Evolutionary conservation across 2,113 vertebrate species (phyloP).

Genomic region (Chunga burmeisteri): DNA sequence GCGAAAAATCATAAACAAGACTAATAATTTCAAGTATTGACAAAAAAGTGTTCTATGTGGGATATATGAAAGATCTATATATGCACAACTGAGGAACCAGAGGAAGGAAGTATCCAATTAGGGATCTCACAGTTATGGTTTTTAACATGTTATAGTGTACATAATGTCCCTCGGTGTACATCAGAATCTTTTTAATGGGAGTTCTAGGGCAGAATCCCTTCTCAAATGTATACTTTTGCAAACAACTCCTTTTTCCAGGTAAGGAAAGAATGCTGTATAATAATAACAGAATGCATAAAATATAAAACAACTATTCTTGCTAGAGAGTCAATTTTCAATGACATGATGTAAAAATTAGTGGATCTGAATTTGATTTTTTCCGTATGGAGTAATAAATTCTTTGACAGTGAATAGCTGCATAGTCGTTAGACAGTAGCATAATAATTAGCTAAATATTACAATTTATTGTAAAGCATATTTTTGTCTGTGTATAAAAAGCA

Average conservation of each 20-base stretch:
- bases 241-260: background rate
- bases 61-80: background rate
- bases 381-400: background rate
- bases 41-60: background rate
- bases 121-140: background rate
- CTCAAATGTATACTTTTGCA: background rate
- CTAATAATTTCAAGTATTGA: background rate
- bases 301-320: background rate
- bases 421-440: background rate
- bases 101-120: background rate
- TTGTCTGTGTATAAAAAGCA: background rate
- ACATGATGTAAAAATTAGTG: background rate
- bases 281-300: background rate
- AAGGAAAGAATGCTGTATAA: background rate
- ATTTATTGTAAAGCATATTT: background rate
- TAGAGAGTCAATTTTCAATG: background rate
- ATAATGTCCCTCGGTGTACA: background rate
- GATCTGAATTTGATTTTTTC: background rate
- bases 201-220: background rate
- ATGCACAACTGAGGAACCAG: background rate
- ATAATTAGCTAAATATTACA: background rate
- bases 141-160: background rate
- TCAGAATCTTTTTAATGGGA: background rate
- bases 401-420: background rate
- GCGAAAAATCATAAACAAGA: background rate